Conservation (phyloP, 1,140 invertebrate genomes). For the Bombus balteatus region DNA sequence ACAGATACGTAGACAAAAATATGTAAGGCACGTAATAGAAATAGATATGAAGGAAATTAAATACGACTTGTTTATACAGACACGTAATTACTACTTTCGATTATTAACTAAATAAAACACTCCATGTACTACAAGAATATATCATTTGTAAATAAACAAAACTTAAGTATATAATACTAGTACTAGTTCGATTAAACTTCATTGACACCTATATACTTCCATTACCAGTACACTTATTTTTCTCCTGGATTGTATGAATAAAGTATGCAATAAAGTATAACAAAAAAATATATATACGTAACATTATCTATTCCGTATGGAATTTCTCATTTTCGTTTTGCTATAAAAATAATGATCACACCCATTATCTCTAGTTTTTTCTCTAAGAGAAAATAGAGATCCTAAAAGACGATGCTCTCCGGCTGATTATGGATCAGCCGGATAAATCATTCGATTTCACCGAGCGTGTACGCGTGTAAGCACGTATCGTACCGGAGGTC, state of each 20-base stretch:
- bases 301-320: not conserved
- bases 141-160: too few species aligned
- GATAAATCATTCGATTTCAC: slow-evolving; percentile 55
- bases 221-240: too few species aligned
- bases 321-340: not conserved
- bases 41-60: too few species aligned
- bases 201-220: not conserved
- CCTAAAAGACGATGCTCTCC: too few species aligned
- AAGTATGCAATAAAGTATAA: not conserved
- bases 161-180: too few species aligned
- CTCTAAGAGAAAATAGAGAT: not conserved
- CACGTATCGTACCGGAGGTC: slow-evolving; percentile 47
- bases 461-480: slow-evolving; percentile 42
- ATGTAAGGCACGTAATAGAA: not conserved
- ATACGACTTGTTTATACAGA: too few species aligned
- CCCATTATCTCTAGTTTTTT: not conserved
- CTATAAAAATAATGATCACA: not conserved
- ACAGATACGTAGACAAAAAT: not conserved
- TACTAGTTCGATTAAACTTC: too few species aligned
- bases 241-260: not conserved
- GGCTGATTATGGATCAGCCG: slow-evolving; percentile 20
- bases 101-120: too few species aligned
- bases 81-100: too few species aligned
- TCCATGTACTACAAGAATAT: too few species aligned
- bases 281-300: not conserved